phyloP scores from a whole-genome alignment of 2,113 vertebrate species.

The Jaculus jaculus region DNA sequence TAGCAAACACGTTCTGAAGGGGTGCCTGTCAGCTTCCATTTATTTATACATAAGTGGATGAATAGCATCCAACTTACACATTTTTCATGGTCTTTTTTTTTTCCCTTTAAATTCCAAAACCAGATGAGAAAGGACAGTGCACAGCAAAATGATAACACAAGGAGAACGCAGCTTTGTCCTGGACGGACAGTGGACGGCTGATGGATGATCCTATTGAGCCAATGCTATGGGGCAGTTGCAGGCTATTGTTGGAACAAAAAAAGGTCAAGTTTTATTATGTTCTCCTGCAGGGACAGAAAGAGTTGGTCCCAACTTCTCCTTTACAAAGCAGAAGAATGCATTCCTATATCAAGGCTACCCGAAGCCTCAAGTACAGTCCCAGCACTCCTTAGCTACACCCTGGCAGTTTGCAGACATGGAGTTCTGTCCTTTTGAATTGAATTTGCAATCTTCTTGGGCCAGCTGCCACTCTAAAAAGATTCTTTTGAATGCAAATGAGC shows the following conservation, averaged over 20 bases:
- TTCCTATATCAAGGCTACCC: conserved; percentile 51
- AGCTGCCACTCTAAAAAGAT: conserved; percentile 27
- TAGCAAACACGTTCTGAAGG: conserved; percentile 66
- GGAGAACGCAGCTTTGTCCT: conserved; percentile 59
- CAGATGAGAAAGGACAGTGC: conserved; percentile 63
- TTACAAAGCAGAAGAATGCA: conserved; percentile 43
- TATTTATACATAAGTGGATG: conserved; percentile 78
- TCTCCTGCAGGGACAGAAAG: conserved; percentile 54
- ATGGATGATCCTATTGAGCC: conserved; percentile 62
- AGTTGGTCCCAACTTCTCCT: conserved; percentile 57
- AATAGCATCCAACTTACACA: conserved; percentile 72
- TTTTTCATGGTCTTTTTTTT: conserved; percentile 72
- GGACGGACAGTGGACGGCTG: conserved; percentile 59
- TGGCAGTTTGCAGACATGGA: conserved; percentile 23
- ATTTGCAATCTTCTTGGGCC: conserved; percentile 4
- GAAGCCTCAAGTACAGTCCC: background rate
- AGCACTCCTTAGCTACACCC: background rate
- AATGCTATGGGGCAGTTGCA: conserved; percentile 39
- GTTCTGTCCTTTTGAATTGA: conserved; percentile 46
- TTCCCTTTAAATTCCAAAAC: conserved; percentile 61
- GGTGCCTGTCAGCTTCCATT: conserved; percentile 79
- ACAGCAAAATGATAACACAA: conserved; percentile 35
- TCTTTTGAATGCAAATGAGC: conserved; percentile 55
- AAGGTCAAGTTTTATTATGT: conserved; percentile 61
- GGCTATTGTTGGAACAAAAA: conserved; percentile 55